Evolutionary conservation across 2,113 vertebrate genomes (phyloP), one percentile per base, ranked within the genome.

Genomic region (Epinephelus moara): DNA sequence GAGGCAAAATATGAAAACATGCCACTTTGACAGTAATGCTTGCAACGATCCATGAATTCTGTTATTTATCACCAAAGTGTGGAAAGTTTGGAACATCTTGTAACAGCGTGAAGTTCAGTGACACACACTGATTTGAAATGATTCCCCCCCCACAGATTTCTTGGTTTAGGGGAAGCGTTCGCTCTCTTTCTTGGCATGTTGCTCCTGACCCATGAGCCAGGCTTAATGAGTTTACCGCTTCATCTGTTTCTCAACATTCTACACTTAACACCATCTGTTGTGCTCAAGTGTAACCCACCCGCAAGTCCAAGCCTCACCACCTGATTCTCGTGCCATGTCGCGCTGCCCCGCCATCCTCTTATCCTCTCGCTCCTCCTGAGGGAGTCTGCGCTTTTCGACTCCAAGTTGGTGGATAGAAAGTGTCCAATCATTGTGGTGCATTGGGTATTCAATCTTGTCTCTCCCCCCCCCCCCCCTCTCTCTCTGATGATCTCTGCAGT

Each of bases 261-360:
- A 88, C 87, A 90, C 81, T 90, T 87, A 85, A 72, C 77, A 56
- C 88, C 88, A 93, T 93, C 91, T 92, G 89, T 73, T 93, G 81
- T 76, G 80, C 75, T 89, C 69, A 21, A 70, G 81, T 75, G 37
- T 66, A 80, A 84, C 75, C 70, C 67, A 66, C 85, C 75, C 52
- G 19, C 53, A 75, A 66, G 69, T 79, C 75, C 68, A 63, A 84
- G 67, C 78, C 72, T 49, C 73, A 15, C 80, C 80, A 76, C 79
- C 89, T 85, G 86, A 88, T 81, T 88, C 49, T 70, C 61, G 25
- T 80, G 61, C 77, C 30, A 42, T 33, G 27, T 61, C 10, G 6
- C 71, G 0, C 70, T 21, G 47, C 53, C n/a, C 62, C 82, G 19
- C 60, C 70, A 45, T 81, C 70, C 81, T 83, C 84, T 88, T 76